Percentiles rank a stretch among this genome's conserved stretches.
phyloP scores from a whole-genome alignment of 2,113 vertebrate genomes.

The Poeciliopsis retropinna region DNA sequence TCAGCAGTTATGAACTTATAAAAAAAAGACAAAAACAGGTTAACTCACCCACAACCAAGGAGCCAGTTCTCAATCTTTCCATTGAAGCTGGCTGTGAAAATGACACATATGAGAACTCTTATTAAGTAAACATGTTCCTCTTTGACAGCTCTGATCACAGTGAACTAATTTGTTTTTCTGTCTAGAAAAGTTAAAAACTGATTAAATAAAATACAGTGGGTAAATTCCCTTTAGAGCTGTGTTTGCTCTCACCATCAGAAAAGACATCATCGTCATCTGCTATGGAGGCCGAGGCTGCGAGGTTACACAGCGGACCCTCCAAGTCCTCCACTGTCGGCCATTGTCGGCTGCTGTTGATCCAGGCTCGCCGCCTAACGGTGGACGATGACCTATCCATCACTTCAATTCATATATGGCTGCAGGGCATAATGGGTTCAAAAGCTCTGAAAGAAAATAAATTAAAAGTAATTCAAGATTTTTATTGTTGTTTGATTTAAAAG shows the following conservation, averaged over 20 bases:
- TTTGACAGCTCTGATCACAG: background rate
- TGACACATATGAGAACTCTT: constrained; percentile 20
- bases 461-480: background rate
- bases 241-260: constrained; percentile 76
- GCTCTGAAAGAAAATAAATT: background rate
- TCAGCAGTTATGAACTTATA: background rate
- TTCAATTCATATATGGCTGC: constrained; percentile 18
- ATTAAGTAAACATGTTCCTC: background rate
- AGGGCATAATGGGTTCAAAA: background rate
- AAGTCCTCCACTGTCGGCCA: constrained; percentile 75
- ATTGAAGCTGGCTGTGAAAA: constrained; percentile 77
- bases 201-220: background rate
- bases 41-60: constrained; percentile 81
- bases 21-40: constrained; percentile 8
- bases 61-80: constrained; percentile 85
- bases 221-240: too few relatives aligned
- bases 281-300: constrained; percentile 38
- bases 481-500: constrained; percentile 3
- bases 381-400: constrained; percentile 80
- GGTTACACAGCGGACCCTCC: constrained; percentile 17
- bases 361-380: constrained; percentile 80
- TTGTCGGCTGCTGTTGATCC: constrained; percentile 81
- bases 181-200: background rate
- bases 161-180: background rate
- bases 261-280: constrained; percentile 82